Conservation (phyloP, 1,140 invertebrate species). For the Drosophila takahashii region DNA sequence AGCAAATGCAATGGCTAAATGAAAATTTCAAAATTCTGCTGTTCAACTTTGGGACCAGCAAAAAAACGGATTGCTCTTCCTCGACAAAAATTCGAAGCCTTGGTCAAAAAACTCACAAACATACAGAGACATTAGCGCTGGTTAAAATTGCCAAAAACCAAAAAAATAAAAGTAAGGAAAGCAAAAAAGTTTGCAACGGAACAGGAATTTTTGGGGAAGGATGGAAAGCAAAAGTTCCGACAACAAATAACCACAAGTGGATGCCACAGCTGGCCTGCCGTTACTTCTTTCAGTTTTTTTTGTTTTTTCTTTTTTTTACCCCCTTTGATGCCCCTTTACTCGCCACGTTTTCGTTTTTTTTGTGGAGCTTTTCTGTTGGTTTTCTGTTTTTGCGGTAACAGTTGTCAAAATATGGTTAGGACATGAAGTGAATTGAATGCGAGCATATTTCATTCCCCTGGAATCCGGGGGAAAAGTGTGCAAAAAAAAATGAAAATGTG, state of each 20-base stretch:
- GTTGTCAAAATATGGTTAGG: slow-evolving; percentile 79
- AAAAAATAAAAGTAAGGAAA: slow-evolving; percentile 13
- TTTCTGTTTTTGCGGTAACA: slow-evolving; percentile 76
- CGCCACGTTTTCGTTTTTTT: slow-evolving; percentile 7
- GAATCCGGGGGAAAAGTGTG: slow-evolving; percentile 6
- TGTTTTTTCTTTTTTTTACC: slow-evolving; percentile 11
- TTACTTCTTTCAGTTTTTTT: slow-evolving; percentile 20
- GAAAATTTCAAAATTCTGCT: slow-evolving; percentile 15
- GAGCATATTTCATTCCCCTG: slow-evolving; percentile 42
- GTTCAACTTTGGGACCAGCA: slow-evolving; percentile 10
- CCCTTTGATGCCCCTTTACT: background rate
- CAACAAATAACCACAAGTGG: slow-evolving; percentile 80
- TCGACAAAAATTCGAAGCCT: slow-evolving; percentile 10
- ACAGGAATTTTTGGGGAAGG: background rate
- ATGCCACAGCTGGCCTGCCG: slow-evolving; percentile 70
- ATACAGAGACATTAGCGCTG: slow-evolving; percentile 51
- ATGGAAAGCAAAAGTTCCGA: slow-evolving; percentile 76
- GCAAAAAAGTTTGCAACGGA: slow-evolving; percentile 45
- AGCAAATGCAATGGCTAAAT: slow-evolving; percentile 5
- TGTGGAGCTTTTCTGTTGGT: slow-evolving; percentile 45
- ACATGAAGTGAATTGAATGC: slow-evolving; percentile 58
- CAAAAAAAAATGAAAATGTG: background rate
- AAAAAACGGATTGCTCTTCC: slow-evolving; percentile 30
- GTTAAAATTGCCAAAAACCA: slow-evolving; percentile 68
- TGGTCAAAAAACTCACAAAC: slow-evolving; percentile 11